Percentiles rank a stretch among this genome's conserved stretches.
Conservation (phyloP, 2,888 invertebrate genomes). For the Gryllus longicercus region DNA sequence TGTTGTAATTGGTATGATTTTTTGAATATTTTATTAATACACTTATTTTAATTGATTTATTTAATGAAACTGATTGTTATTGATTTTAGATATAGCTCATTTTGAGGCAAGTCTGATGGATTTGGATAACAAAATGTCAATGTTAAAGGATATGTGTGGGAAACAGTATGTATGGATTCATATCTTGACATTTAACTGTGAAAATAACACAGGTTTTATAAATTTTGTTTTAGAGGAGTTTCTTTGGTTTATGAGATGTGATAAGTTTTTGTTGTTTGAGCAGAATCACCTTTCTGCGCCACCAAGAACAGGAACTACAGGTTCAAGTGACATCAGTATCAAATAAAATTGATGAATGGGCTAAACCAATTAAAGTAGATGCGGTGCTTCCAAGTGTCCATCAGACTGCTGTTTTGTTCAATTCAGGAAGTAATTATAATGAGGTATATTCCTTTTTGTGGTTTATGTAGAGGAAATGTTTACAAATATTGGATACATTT, state of each 20-base stretch:
- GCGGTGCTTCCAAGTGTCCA: not conserved
- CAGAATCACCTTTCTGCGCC: not conserved
- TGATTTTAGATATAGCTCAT: slow-evolving; percentile 26
- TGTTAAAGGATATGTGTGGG: not conserved
- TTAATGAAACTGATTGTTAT: not conserved
- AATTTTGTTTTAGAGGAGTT: not conserved
- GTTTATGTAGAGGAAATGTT: not conserved
- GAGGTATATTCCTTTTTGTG: slow-evolving; percentile 20
- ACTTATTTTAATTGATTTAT: not conserved
- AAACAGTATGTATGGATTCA: slow-evolving; percentile 11
- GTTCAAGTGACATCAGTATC: slow-evolving; percentile 1
- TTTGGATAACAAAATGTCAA: slow-evolving; percentile 20
- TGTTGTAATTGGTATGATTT: too few species aligned
- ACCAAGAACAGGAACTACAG: slow-evolving; percentile 26
- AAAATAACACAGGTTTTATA: not conserved
- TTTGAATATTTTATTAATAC: too few species aligned
- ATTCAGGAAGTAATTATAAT: not conserved
- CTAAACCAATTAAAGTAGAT: slow-evolving; percentile 24
- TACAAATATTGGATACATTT: not conserved
- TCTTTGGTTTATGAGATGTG: not conserved
- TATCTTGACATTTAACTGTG: not conserved
- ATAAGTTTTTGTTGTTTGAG: not conserved
- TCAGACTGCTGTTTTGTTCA: not conserved
- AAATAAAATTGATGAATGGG: slow-evolving; percentile 26
- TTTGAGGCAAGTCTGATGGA: slow-evolving; percentile 10